A percentile compares a stretch with the other conserved stretches of the same genome.
Conservation (phyloP, 1,140 invertebrate species). For the Dendroctonus valens region DNA sequence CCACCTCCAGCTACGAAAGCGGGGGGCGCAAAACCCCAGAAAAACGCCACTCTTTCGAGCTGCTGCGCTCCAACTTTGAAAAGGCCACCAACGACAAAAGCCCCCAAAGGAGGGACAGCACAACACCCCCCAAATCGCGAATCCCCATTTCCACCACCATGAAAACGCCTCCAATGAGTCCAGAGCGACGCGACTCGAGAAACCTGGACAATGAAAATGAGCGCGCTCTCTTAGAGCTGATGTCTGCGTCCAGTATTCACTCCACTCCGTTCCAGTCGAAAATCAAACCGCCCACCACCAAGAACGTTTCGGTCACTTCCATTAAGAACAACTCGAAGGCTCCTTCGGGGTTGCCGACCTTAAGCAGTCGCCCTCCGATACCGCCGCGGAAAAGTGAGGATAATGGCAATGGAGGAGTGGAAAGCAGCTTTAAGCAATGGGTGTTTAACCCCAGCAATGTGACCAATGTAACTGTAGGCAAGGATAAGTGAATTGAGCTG, state of each 20-base stretch:
- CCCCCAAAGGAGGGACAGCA: constrained; percentile 30
- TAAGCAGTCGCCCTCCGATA: constrained; percentile 42
- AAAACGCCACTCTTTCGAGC: constrained; percentile 54
- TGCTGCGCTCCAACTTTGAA: constrained; percentile 52
- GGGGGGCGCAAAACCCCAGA: constrained; percentile 47
- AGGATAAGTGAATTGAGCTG: constrained; percentile 19
- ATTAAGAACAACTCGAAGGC: constrained; percentile 48
- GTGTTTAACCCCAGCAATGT: constrained; percentile 47
- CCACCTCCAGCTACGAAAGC: constrained; percentile 59
- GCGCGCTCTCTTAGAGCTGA: constrained; percentile 46
- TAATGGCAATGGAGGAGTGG: constrained; percentile 38
- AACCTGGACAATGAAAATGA: constrained; percentile 45
- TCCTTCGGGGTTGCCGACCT: constrained; percentile 46
- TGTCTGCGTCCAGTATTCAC: constrained; percentile 41
- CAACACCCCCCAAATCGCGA: constrained; percentile 33
- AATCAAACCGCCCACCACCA: constrained; percentile 37
- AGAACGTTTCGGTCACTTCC: constrained; percentile 49
- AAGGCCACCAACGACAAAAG: constrained; percentile 43
- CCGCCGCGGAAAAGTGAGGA: constrained; percentile 41
- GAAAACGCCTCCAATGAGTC: constrained; percentile 48
- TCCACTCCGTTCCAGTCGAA: constrained; percentile 41
- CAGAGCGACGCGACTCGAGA: constrained; percentile 45
- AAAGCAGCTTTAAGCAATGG: constrained; percentile 50
- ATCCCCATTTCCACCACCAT: constrained; percentile 43
- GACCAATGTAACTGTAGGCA: constrained; percentile 43